Evolutionary conservation across 1,140 invertebrate genomes (phyloP), one percentile per base, ranked within the genome.

Genomic region (Zaprionus lachaisei): DNA sequence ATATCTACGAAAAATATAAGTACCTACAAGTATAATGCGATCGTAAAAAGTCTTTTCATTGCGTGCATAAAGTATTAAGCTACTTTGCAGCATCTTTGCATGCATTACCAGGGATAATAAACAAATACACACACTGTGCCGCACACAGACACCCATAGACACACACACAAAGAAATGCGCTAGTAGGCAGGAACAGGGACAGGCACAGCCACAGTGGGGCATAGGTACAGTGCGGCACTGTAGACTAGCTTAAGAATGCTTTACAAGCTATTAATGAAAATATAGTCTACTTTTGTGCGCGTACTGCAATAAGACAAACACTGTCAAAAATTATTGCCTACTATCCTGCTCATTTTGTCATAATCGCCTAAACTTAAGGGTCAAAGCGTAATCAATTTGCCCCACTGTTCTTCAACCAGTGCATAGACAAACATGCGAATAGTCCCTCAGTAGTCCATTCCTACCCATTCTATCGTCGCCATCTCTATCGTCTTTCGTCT

Each of bases 81-180:
- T 90, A 90, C 85, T 90, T 90, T 90, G 86, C 85, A 90, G 82
- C 85, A 82, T 90, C 85, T 90, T 90, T 91, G 85, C 86, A 90
- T 90, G 85, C 82, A 90, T 85, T 84, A 90, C 76, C 70, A 80
- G 74, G 82, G 86, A 91, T 90, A 91, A 91, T 81, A 85, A 77
- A 82, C 85, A 91, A 77, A 81, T 80, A 85, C 73, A 79, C 73
- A 75, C 62, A 49, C 64, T 34, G 31, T 9, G 31, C 9, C 31
- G 66, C 37, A 49, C 26, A 55, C 51, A 54, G 11, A 62, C 26
- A 62, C n/a, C 57, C 60, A 63, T 22, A 55, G n/a, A 49, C 31
- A 38, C 28, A 14, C 44, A 17, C 61, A 57, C 31, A 51, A 17
- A 38, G 28, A 37, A 20, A 22, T 22, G n/a, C 20, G 15, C 24